Base-by-base conservation (phyloP, 2,888 invertebrate genomes). In the Cataglyphis albicans region DNA sequence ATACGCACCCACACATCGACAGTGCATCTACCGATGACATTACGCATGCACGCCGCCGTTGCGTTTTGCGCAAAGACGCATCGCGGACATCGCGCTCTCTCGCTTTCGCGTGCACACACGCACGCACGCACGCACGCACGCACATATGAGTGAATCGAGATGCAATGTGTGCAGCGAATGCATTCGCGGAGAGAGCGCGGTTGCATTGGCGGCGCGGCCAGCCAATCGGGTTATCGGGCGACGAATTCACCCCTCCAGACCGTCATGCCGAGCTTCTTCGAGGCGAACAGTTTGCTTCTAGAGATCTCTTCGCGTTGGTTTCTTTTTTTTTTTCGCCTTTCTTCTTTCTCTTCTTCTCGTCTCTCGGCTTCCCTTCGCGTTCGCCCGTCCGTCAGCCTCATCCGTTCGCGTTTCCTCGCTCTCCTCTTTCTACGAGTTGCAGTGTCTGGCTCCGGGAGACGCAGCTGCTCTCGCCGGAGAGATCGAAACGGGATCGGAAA, bases 141-240 rank as follows among this genome's bases (percentile, higher is more conserved):
- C 41, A 41, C 41, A 12, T 84, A 81, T 84, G 84, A 84, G 85
- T 82, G 52, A 63, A 38, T 67, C 76, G 55, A 57, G 5, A 80
- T 75, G 32, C 82, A 81, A 67, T 44, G 44, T 44, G 44, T 82
- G 86, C 85, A 86, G 82, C 84, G 85, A 86, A 84, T 87, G 90
- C 85, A 87, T 86, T 82, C 91, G 89, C 82, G 90, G 81, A 80
- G 59, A 80, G 85, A 85, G 70, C 67, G 90, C 85, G 81, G 90
- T 88, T 92, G 92, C 91, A 93, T 93, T 93, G 93, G 93, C 90
- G 92, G 92, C 87, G 85, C 83, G 81, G 78, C 87, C 89, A 88
- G 88, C 93, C 93, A 93, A 93, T 93, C 92, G 91, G 90, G 87
- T 92, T 92, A 92, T 90, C 89, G 89, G 84, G 83, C 91, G 90